These are phyloP conservation scores for Leuctra nigra DNA, from an alignment of 2,888 invertebrate genomes.

Conservation along the genomic window DNA sequence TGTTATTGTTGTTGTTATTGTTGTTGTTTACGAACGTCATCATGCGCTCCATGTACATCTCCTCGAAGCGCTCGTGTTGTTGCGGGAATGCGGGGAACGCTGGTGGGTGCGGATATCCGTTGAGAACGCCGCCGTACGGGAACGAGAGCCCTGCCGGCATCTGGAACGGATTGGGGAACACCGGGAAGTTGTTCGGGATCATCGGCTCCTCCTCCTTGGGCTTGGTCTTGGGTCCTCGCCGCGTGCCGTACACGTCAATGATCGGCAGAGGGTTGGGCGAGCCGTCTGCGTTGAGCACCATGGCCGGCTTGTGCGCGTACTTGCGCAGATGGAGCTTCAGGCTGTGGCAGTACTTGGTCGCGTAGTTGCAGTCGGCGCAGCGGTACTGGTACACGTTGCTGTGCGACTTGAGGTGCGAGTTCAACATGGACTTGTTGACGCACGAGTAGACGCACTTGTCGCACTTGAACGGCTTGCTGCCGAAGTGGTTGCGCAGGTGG, in stretches of 20 bases:
- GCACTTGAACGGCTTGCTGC: constrained; percentile 94
- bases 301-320: constrained; percentile 83
- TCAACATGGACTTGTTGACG: constrained; percentile 99
- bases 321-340: constrained; percentile 91
- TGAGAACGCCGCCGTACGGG: constrained; percentile 14
- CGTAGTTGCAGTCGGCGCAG: constrained; percentile 90
- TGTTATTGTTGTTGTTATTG: background rate
- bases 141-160: constrained; percentile 10
- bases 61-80: background rate
- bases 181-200: constrained; percentile 16
- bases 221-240: constrained; percentile 74
- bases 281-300: constrained; percentile 84
- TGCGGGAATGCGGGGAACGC: constrained; percentile 5
- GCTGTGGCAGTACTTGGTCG: constrained; percentile 97
- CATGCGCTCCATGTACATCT: constrained; percentile 11
- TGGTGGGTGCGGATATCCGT: background rate
- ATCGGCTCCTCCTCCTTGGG: constrained; percentile 19
- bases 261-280: constrained; percentile 81
- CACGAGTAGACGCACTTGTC: constrained; percentile 82
- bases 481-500: constrained; percentile 89
- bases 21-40: constrained; percentile 20
- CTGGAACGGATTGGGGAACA: constrained; percentile 16
- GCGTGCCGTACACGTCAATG: constrained; percentile 85
- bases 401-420: constrained; percentile 95
- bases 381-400: constrained; percentile 87